Evolutionary conservation across 2,797 vertebrate species (phyloP), one percentile per base, ranked within the genome.

Genomic region (Peromyscus eremicus): DNA sequence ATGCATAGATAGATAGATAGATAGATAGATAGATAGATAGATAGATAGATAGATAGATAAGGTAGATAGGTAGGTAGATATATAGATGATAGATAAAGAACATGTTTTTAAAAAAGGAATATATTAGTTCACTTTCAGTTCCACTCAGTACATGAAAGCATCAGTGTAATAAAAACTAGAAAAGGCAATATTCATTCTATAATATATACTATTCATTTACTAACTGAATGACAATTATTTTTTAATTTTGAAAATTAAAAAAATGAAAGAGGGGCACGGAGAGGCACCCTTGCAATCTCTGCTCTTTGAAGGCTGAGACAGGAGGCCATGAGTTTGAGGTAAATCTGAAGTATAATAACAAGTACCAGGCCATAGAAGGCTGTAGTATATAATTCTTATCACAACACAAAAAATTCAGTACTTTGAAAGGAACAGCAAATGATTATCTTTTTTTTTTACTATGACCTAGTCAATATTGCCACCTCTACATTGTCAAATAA

Each of bases 241-340:
- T 92, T 94, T 92, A 86, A 91, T 40, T 89, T n/a, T 84, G 70
- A 94, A 34, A 93, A 91, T 86, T 79, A 49, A 71, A 90, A n/a
- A 32, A 68, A 34, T 13, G 32, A 86, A 55, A 57, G 23, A 11
- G 40, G n/a, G 10, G 12, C 16, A 60, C 23, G 11, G 27, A 23
- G n/a, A 73, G 52, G 25, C 9, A 46, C 34, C 11, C 25, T 40
- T 88, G 49, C 3, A 73, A 60, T 13, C 25, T 16, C 52, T 40
- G 10, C 6, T 34, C 17, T 16, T 34, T 60, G 12, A 40, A 34
- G 27, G 29, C 40, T 66, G 71, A 57, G 5, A 29, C 9, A 32
- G n/a, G 68, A 60, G 9, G 27, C 37, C 27, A 34, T 46, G 37
- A 62, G 37, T n/a, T 62, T 62, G 37, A 75, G 29, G 19, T 25